Evolutionary conservation across 1,140 invertebrate genomes (phyloP), one percentile per base, ranked within the genome.

Genomic region (Aethina tumida): DNA sequence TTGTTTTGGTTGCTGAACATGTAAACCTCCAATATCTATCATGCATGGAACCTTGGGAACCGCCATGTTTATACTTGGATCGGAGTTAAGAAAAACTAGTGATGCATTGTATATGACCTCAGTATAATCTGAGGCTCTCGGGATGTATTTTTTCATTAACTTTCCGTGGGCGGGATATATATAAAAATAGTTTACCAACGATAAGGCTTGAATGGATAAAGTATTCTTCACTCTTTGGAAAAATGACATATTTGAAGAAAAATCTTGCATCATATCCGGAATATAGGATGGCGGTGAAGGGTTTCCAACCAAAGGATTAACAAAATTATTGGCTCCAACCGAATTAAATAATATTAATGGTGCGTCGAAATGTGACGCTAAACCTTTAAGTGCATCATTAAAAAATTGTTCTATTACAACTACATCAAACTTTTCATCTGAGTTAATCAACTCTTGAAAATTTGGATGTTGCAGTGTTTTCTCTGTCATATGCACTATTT

Each of bases 101-200:
- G 71, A 69, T 12, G 63, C 62, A 52, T 73, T 65, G 16, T 42
- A 61, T 32, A 71, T 63, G 45, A 72, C 45, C 2, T 66, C 58
- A 41, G 55, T 55, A 33, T 73, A 50, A 48, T 60, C 64, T 5
- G 69, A 70, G n/a, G 67, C 54, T 13, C 54, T 42, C n/a, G 53
- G 51, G 28, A 66, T 62, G 37, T 62, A 57, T 32, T 60, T 43
- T 3, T 53, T 31, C 19, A 56, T 47, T 4, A 62, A 5, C 8
- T 40, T 16, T 9, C 51, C 32, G 27, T 58, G 56, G 28, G 38
- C 27, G 6, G 52, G 51, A 16, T 51, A 39, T 20, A 49, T 36
- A 16, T 39, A 25, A n/a, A 47, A 45, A 20, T 44, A 6, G 26
- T 39, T 34, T 33, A 42, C 59, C 59, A 68, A 63, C 28, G 53